Base-by-base conservation (phyloP, 2,888 invertebrate genomes). In the Lithophane semibrunnea region DNA sequence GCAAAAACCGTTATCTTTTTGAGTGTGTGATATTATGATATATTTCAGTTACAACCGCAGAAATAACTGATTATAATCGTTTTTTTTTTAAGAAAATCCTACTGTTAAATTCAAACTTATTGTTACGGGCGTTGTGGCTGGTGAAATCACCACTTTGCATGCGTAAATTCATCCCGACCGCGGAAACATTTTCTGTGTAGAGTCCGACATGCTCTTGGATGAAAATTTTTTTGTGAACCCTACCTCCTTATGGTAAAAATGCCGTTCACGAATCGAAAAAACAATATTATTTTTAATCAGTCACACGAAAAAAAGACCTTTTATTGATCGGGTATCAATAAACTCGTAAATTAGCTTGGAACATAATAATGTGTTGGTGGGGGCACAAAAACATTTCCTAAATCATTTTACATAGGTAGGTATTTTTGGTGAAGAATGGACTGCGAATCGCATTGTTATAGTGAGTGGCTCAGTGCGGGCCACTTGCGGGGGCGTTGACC, bases 401-500 rank as follows among this genome's bases (percentile, higher is more conserved):
- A 75, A 42, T 72, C 18, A 61, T 44, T 75, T 76, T 65, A 76
- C 63, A 68, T 77, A n/a, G 68, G 49, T 21, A 29, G 21, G 58
- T 77, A 65, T 74, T 81, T 85, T 83, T 66, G 78, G 73, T 71
- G 69, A 86, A 75, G 75, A 86, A 85, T 82, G 80, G 79, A 77
- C 82, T 82, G 83, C 84, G 78, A 87, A 86, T 88, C 79, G 71
- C 85, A 89, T 87, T 85, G 88, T 88, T 88, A 86, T 86, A 86
- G 85, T 80, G 85, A 86, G 85, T 80, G 82, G 85, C 86, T 90
- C 86, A 82, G 89, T 90, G 84, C 92, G 91, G 93, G 92, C 92
- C 92, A 94, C 90, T 92, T 92, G 92, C 90, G 93, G 93, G 96
- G 95, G 94, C 96, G 94, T 94, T 94, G 96, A 96, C 96, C 96